phyloP scores from a whole-genome alignment of 2,113 vertebrate species.

The Zosterops borbonicus region DNA sequence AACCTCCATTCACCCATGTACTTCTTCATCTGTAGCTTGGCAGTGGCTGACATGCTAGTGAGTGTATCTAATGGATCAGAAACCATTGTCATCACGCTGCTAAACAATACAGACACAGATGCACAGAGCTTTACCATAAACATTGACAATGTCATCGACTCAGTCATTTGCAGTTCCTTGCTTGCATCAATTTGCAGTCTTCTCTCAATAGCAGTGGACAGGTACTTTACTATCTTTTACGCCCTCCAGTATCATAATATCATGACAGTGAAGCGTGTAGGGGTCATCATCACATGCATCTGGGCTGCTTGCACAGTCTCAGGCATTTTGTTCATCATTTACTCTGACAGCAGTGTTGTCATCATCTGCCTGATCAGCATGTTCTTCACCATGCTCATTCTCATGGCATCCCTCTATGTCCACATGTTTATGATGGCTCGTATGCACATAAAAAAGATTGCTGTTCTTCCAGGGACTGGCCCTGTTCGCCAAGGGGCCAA shows the following conservation, averaged over 20 bases:
- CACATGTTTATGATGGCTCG: slow-evolving; percentile 97
- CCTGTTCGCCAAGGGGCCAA: slow-evolving; percentile 86
- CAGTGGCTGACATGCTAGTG: slow-evolving; percentile 92
- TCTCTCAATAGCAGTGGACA: slow-evolving; percentile 91
- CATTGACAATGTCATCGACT: slow-evolving; percentile 94
- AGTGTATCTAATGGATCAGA: slow-evolving; percentile 93
- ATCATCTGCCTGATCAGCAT: slow-evolving; percentile 92
- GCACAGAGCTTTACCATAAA: slow-evolving; percentile 80
- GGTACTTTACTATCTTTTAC: slow-evolving; percentile 96
- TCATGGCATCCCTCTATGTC: slow-evolving; percentile 93
- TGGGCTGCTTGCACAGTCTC: slow-evolving; percentile 87
- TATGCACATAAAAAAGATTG: slow-evolving; percentile 90
- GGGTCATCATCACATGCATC: slow-evolving; percentile 82
- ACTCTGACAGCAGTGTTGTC: slow-evolving; percentile 88
- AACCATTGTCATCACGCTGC: slow-evolving; percentile 89
- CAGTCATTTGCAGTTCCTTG: slow-evolving; percentile 93
- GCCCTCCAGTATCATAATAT: slow-evolving; percentile 94
- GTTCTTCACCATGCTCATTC: slow-evolving; percentile 94
- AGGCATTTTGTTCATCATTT: slow-evolving; percentile 89
- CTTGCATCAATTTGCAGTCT: slow-evolving; percentile 94
- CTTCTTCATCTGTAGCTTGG: slow-evolving; percentile 95
- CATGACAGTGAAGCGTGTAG: slow-evolving; percentile 83
- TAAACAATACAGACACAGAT: slow-evolving; percentile 80
- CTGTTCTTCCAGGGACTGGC: slow-evolving; percentile 83
- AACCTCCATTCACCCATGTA: slow-evolving; percentile 97